phyloP scores from a whole-genome alignment of 2,797 vertebrate species.

The Girardinus metallicus region DNA sequence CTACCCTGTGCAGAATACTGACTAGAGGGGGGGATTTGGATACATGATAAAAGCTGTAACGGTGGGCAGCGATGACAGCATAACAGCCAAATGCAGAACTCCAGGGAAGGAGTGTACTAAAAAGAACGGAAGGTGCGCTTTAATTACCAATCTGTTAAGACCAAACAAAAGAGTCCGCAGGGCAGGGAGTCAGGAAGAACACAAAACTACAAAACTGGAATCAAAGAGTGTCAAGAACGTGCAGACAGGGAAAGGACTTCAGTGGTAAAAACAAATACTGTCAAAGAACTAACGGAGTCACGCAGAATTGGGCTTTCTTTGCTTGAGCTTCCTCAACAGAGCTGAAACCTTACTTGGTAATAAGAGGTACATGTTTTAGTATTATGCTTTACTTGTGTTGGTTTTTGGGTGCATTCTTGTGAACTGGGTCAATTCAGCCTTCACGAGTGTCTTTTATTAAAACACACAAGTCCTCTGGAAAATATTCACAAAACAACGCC shows the following conservation, averaged over 20 bases:
- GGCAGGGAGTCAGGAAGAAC: neutral
- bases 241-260: too few species aligned
- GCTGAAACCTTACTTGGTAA: neutral
- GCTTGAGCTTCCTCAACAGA: neutral
- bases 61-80: neutral
- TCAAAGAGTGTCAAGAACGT: neutral
- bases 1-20: neutral
- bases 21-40: neutral
- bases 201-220: neutral
- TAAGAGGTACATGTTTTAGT: neutral
- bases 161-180: neutral
- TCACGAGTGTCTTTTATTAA: neutral
- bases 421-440: neutral
- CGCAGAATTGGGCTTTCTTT: neutral
- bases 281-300: neutral
- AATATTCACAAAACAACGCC: neutral
- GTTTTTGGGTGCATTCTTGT: neutral
- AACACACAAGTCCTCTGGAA: neutral
- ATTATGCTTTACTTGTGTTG: neutral
- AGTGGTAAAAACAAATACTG: neutral
- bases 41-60: neutral
- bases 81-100: neutral
- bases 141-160: constrained; percentile 8
- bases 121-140: neutral
- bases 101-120: neutral